Evolutionary conservation across 1,140 invertebrate genomes (phyloP).

Genomic region (silkworm (Bombyx mori)): ASM3026992v2 NC_085110.1:14236501-14237000

Average conservation of each 20-base stretch:
- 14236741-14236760: background rate
- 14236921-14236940: conserved; percentile 69
- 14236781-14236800: conserved; percentile 79
- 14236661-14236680: conserved; percentile 86
- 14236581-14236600: too few relatives aligned
- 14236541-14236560: conserved; percentile 80
- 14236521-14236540: conserved; percentile 89
- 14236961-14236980: conserved; percentile 92
- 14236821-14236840: conserved; percentile 88
- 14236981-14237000: conserved; percentile 27
- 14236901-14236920: conserved; percentile 72
- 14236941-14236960: conserved; percentile 92
- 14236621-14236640: conserved; percentile 82
- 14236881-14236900: conserved; percentile 84
- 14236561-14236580: background rate
- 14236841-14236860: conserved; percentile 90
- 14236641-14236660: conserved; percentile 85
- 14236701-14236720: conserved; percentile 54
- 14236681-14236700: conserved; percentile 89
- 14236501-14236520: conserved; percentile 83
- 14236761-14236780: conserved; percentile 21
- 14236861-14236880: conserved; percentile 87
- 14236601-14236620: too few relatives aligned
- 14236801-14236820: conserved; percentile 86
- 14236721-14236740: too few relatives aligned